Base-by-base conservation (phyloP, 2,797 vertebrate genomes). In the Sparus aurata region DNA sequence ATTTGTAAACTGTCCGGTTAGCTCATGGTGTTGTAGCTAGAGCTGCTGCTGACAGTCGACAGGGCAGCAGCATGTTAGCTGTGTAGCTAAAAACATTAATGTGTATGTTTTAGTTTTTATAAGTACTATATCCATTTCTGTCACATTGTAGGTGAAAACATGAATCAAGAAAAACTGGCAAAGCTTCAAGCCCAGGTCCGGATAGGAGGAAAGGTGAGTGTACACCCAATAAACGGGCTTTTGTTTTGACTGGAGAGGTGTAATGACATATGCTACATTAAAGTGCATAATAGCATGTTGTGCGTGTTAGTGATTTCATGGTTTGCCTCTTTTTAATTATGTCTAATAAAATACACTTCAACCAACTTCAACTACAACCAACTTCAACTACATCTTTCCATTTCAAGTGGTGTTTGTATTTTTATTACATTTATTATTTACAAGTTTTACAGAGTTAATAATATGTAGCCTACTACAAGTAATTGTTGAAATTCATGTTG, bases 111-210 rank as follows among this genome's bases (percentile, higher is more conserved):
- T 38, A 38, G 34, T 49, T 57, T 15, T 64, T 34, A 6, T 41
- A 12, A 47, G 15, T n/a, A 3, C 27, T n/a, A 2, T 52, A 4
- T 23, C 2, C 5, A 16, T 16, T 16, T 53, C 16, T 52, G 62
- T 73, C 38, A 75, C 23, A 15, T 63, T 73, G 54, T 46, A 96
- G 93, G 86, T 88, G 61, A 87, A 81, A 96, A 82, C 85, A 99
- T 99, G 98, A 99, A 99, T 93, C 97, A 98, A 94, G 98, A 98
- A 94, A 99, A 99, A 87, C 86, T 99, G 87, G 98, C 97, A 83
- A 99, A 98, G 94, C 97, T 99, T 93, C 97, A 99, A 90, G 98
- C 98, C 8, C 98, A 98, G 92, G 97, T 99, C 94, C 98, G 98
- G 95, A 99, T 99, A 98, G 98, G 98, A 90, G 98, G 98, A 92